Conservation (phyloP, 2,888 invertebrate genomes). For the Thalpophila matura region DNA sequence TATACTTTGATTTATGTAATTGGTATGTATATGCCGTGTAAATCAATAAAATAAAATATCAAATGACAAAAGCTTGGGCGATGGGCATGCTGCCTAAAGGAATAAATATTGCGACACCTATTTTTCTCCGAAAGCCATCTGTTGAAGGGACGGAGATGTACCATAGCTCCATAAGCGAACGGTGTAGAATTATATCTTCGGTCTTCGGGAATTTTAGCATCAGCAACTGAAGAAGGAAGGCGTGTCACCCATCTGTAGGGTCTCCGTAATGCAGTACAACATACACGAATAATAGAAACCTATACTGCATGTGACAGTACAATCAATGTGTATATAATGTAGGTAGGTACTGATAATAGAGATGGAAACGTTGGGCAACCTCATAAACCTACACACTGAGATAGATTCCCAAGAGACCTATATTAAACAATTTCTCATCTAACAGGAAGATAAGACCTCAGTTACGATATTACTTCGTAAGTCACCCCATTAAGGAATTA, state of each 20-base stretch:
- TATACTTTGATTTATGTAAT: too few relatives aligned
- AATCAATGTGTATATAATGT: too few relatives aligned
- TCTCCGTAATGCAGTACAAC: too few relatives aligned
- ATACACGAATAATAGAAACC: too few relatives aligned
- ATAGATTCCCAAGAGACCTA: constrained; percentile 35
- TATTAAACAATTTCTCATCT: constrained; percentile 49
- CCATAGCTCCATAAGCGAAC: neutral
- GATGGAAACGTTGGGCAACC: neutral
- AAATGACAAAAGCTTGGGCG: too few relatives aligned
- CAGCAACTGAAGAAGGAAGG: too few relatives aligned
- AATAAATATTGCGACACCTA: neutral
- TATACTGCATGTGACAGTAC: neutral
- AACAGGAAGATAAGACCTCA: constrained; percentile 1
- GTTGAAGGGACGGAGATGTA: neutral
- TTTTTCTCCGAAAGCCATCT: neutral
- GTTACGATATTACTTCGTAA: constrained; percentile 45
- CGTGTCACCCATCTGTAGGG: too few relatives aligned
- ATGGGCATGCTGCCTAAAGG: neutral
- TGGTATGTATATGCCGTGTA: too few relatives aligned
- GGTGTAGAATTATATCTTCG: too few relatives aligned
- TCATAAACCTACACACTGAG: constrained; percentile 36
- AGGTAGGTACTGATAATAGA: neutral
- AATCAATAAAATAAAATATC: too few relatives aligned
- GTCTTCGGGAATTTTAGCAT: too few relatives aligned
- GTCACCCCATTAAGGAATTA: constrained; percentile 18